Evolutionary conservation across 2,888 invertebrate species (phyloP).

Genomic region (Smittia sp.): DNA sequence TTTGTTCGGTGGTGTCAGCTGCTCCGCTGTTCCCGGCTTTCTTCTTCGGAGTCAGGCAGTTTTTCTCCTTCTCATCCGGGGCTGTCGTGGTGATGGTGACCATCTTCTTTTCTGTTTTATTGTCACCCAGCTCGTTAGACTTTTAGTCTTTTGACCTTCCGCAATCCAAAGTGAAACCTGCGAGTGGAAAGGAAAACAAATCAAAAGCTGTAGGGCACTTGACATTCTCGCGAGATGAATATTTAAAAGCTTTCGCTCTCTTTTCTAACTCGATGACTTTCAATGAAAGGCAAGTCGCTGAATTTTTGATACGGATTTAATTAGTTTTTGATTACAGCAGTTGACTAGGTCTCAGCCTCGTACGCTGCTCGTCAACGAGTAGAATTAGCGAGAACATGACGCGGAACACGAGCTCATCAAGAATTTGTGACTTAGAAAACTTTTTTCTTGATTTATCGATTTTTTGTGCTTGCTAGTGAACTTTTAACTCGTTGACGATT

Average conservation of each 20-base stretch:
- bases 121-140: constrained; percentile 40
- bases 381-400: no score
- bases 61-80: constrained; percentile 33
- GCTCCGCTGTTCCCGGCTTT: constrained; percentile 43
- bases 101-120: constrained; percentile 38
- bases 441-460: constrained; percentile 34
- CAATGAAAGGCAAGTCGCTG: not conserved
- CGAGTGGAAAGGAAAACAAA: not conserved
- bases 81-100: constrained; percentile 28
- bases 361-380: no score
- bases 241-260: not conserved
- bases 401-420: not conserved
- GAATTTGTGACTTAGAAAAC: not conserved
- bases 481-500: not conserved
- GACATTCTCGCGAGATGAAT: not conserved
- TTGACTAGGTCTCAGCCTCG: no score
- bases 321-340: not conserved
- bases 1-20: constrained; percentile 56
- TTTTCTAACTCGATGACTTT: not conserved
- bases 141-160: not conserved
- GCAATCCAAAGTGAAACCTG: constrained; percentile 6
- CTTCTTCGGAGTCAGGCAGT: constrained; percentile 38
- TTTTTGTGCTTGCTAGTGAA: not conserved
- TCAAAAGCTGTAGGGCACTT: not conserved
- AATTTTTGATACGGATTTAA: constrained; percentile 5